Percentiles rank a stretch among this genome's conserved stretches.
Evolutionary conservation across 2,888 invertebrate genomes (phyloP).

Genomic region (Thera britannica): DNA sequence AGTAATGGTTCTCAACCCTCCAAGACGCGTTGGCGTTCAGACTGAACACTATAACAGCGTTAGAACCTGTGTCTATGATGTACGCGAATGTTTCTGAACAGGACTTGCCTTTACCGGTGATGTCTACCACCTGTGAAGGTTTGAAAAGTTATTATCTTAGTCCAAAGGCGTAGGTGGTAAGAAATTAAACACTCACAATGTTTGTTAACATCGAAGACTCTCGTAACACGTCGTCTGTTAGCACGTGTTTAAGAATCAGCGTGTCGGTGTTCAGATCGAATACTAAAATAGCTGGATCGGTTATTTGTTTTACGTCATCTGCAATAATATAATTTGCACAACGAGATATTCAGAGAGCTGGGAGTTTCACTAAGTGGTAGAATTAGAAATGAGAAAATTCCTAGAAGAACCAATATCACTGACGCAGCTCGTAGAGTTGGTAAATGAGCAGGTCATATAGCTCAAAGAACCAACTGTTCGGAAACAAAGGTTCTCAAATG

Average conservation of each 20-base stretch:
- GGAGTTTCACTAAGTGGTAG: too few species aligned
- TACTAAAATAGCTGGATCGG: slow-evolving; percentile 86
- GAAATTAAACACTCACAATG: slow-evolving; percentile 79
- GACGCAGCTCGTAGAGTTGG: too few species aligned
- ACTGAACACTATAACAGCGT: slow-evolving; percentile 90
- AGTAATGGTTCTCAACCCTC: slow-evolving; percentile 90
- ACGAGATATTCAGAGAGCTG: too few species aligned
- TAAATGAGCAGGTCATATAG: too few species aligned
- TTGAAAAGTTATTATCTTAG: too few species aligned
- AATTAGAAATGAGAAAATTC: too few species aligned
- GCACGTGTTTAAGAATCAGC: slow-evolving; percentile 85
- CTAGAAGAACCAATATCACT: too few species aligned
- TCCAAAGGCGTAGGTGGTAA: too few species aligned
- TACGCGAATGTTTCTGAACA: slow-evolving; percentile 87
- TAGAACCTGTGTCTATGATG: slow-evolving; percentile 89
- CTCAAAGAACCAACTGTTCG: too few species aligned
- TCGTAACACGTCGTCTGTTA: slow-evolving; percentile 85
- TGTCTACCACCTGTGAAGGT: slow-evolving; percentile 85
- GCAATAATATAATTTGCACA: slow-evolving; percentile 19
- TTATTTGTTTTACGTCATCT: slow-evolving; percentile 81
- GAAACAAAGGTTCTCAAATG: too few species aligned
- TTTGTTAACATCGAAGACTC: slow-evolving; percentile 90
- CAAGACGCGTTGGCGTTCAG: slow-evolving; percentile 87
- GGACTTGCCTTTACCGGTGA: slow-evolving; percentile 82
- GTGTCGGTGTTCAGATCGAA: slow-evolving; percentile 89